A percentile compares a stretch with the other conserved stretches of the same genome.
Evolutionary conservation across 92 coral and sea anemone species (phyloP).

Genomic region (Nematostella vectensis): DNA sequence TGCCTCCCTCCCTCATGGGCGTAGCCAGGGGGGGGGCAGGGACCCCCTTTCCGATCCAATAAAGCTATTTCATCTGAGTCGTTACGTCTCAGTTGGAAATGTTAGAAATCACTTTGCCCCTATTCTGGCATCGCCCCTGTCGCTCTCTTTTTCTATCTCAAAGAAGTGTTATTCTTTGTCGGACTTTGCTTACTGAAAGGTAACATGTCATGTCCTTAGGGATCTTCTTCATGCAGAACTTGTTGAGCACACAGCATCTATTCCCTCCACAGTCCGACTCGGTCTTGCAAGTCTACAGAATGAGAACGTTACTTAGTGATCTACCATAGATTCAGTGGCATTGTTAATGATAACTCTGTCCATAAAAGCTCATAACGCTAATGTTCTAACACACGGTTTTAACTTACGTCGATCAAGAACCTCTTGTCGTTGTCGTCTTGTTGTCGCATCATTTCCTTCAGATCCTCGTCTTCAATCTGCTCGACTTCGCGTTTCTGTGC

Average conservation of each 20-base stretch:
- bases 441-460: conserved; percentile 21
- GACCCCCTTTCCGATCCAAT: too few relatives aligned
- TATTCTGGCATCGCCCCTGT: too few relatives aligned
- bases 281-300: conserved; percentile 15
- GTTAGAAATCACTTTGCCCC: too few relatives aligned
- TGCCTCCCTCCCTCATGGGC: too few relatives aligned
- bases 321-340: not conserved
- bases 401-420: conserved; percentile 40
- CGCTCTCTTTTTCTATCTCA: too few relatives aligned
- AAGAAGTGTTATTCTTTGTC: too few relatives aligned
- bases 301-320: not conserved
- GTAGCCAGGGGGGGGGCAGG: too few relatives aligned
- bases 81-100: too few relatives aligned
- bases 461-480: conserved; percentile 42
- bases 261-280: conserved; percentile 44
- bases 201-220: conserved; percentile 31
- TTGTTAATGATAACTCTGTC: too few relatives aligned
- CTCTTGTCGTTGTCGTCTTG: conserved; percentile 26
- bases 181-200: conserved; percentile 32
- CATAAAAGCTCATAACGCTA: too few relatives aligned
- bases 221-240: conserved; percentile 28
- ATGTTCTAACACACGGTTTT: not conserved
- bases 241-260: conserved; percentile 35
- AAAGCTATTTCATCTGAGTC: too few relatives aligned
- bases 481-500: conserved; percentile 28